Percentiles rank a stretch among this genome's conserved stretches.
These are phyloP conservation scores for Pangasianodon hypophthalmus DNA, from an alignment of 2,113 vertebrate genomes.

Conservation along the genomic window DNA sequence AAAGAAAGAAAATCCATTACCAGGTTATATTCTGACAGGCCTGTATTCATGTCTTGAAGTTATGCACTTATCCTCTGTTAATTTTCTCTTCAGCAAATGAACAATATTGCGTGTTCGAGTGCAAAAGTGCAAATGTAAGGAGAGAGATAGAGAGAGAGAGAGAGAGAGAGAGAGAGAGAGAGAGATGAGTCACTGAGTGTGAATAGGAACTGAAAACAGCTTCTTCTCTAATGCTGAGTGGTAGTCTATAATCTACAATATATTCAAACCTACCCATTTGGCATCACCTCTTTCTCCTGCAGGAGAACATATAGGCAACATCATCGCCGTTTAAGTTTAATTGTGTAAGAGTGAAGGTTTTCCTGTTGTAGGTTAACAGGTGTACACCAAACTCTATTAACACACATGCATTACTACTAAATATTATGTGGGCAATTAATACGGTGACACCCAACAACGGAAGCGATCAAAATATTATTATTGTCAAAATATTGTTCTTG, in stretches of 20 bases:
- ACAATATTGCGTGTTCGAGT: not conserved
- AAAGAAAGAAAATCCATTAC: conserved; percentile 30
- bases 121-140: conserved; percentile 6
- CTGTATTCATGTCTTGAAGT: conserved; percentile 7
- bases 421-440: not conserved
- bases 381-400: not conserved
- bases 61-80: not conserved
- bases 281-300: not conserved
- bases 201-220: conserved; percentile 18
- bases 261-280: not conserved
- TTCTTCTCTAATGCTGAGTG: conserved; percentile 27
- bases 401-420: not conserved
- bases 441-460: not conserved
- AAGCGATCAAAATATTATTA: not conserved
- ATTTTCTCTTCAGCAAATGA: not conserved
- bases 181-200: conserved; percentile 31
- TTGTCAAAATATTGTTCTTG: not conserved
- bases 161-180: conserved; percentile 13
- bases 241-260: not conserved
- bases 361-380: not conserved
- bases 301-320: not conserved
- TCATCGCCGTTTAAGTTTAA: not conserved
- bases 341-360: not conserved
- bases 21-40: conserved; percentile 15
- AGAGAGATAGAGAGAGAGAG: not conserved